Evolutionary conservation across 2,113 vertebrate species (phyloP), one percentile per base, ranked within the genome.

Genomic region (Xiphophorus hellerii): DNA sequence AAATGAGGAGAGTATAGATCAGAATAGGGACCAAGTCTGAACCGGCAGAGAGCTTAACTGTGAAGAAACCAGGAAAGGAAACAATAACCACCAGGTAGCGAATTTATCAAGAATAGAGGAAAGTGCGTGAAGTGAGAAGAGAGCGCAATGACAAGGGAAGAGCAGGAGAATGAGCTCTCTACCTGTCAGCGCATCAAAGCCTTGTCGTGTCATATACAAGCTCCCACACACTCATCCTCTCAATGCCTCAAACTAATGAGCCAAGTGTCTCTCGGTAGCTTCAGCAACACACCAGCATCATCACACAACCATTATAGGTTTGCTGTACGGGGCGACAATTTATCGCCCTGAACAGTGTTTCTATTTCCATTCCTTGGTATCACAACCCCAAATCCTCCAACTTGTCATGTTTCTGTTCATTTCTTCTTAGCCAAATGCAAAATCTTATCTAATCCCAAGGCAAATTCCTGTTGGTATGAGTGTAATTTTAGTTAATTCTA

Each of bases 181-280:
- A 92, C 88, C 91, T 91, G 88, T 90, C 91, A 91, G 77, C 12
- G 81, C 86, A 87, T 90, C 90, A 91, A 92, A 92, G 83, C 75
- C 44, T 83, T 69, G 73, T 81, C 74, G 29, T 88, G 88, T 89
- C 87, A 71, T 48, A 84, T 79, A 76, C 71, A 80, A 29, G 70
- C 84, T 88, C 84, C 75, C 83, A 80, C 88, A 77, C 78, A 88
- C 86, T 93, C 86, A 78, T 91, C 84, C 83, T 71, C 72, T 86
- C 88, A 82, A 82, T 90, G 76, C 81, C 74, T 90, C 84, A 83
- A 81, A 90, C 86, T 93, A 94, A 95, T 93, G 93, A 95, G 91
- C 83, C 92, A 88, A 89, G 84, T 83, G 86, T 79, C 76, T 86
- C 80, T 88, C 85, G 72, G 83, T 88, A 80, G 84, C 76, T 86